These are phyloP conservation scores for Chunga burmeisteri DNA, from an alignment of 2,113 vertebrate species.

Conservation along the genomic window DNA sequence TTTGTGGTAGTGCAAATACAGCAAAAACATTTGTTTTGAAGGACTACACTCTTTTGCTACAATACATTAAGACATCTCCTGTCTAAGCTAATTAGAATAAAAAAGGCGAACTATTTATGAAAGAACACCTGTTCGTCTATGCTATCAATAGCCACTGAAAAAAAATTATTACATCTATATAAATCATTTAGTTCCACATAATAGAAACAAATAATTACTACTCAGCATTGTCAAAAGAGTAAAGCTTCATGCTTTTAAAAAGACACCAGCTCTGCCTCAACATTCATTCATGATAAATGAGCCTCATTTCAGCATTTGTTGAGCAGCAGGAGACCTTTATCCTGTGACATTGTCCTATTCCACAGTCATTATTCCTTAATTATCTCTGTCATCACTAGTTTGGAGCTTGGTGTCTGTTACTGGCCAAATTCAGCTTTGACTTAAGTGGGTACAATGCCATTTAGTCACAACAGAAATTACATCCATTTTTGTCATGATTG, in stretches of 20 bases:
- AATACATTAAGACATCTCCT: background rate
- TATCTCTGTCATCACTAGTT: conserved; percentile 27
- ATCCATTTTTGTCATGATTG: background rate
- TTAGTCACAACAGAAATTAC: background rate
- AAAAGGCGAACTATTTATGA: background rate
- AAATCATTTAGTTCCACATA: background rate
- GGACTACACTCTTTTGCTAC: background rate
- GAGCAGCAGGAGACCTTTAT: conserved; percentile 47
- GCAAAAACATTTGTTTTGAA: background rate
- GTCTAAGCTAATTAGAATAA: background rate
- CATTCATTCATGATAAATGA: conserved; percentile 67
- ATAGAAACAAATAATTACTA: conserved; percentile 15
- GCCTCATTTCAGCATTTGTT: conserved; percentile 54
- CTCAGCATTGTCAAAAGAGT: background rate
- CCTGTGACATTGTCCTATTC: conserved; percentile 49
- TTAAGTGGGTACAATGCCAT: background rate
- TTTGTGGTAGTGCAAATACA: background rate
- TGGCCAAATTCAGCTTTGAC: conserved; percentile 6
- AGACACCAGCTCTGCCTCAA: background rate
- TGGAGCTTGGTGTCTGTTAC: background rate
- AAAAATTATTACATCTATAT: background rate
- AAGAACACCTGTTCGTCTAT: background rate
- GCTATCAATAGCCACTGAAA: background rate
- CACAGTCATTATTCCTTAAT: conserved; percentile 66
- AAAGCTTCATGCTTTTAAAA: background rate